These are phyloP conservation scores for Spodoptera frugiperda DNA, from an alignment of 1,140 invertebrate genomes.

Conservation along the genomic window DNA sequence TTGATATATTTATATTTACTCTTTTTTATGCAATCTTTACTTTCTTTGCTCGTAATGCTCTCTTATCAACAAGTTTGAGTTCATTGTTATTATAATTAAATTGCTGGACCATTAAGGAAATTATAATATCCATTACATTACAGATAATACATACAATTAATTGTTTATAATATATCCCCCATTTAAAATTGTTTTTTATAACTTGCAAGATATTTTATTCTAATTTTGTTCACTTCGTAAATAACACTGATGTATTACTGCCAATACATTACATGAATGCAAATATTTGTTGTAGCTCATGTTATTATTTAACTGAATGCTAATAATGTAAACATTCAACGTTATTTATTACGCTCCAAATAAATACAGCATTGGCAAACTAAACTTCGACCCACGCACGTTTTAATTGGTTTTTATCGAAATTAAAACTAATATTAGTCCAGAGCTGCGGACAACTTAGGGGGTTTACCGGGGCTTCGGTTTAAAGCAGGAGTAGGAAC, in stretches of 20 bases:
- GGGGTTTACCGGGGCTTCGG: no score
- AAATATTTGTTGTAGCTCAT: slow-evolving; percentile 5
- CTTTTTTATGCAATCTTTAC: neutral
- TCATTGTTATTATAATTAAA: slow-evolving; percentile 1
- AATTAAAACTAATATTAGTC: neutral
- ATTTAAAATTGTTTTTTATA: no score
- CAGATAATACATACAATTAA: neutral
- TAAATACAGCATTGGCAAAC: slow-evolving; percentile 9
- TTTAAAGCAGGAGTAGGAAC: no score
- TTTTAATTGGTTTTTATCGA: slow-evolving; percentile 7
- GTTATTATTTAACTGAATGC: neutral
- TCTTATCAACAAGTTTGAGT: neutral
- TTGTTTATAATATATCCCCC: neutral
- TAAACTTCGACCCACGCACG: slow-evolving; percentile 15
- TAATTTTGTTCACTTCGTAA: neutral
- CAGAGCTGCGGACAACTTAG: no score
- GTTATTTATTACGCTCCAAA: slow-evolving; percentile 28
- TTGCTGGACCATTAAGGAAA: neutral
- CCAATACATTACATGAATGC: neutral
- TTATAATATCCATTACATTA: neutral
- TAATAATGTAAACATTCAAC: slow-evolving; percentile 25
- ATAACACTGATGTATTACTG: neutral
- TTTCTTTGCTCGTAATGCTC: neutral
- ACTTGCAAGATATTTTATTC: neutral
- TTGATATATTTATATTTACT: neutral